Evolutionary conservation across 2,888 invertebrate genomes (phyloP), one percentile per base, ranked within the genome.

Genomic region (Caenorhabditis panamensis): DNA sequence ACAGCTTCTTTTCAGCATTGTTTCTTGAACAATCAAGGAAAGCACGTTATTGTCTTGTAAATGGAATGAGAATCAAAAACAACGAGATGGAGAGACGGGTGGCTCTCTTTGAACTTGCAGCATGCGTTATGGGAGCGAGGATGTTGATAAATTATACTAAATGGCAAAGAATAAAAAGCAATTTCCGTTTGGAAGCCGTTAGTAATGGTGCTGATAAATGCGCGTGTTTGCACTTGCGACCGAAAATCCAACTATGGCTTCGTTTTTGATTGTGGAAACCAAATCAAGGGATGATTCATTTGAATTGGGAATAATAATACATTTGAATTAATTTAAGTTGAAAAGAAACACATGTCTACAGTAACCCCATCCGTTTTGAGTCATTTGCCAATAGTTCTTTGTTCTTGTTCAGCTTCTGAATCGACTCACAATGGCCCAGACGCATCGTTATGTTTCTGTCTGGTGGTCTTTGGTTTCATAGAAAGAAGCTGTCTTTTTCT

Each of bases 101-200:
- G 31, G 24, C 31, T 31, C 9, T 31, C 9, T 31, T 4, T 31
- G 31, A 31, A 31, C 4, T 4, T 31, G 31, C 31, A 31, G 31
- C 4, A 31, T 9, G 4, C 8, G 31, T 1, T 2, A 47, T 18
- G 47, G 18, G 47, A 47, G 47, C 20, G 26, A 9, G 24, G 28
- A 47, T 24, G 16, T 28, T 41, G 51, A 28, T 28, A 11, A 71
- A 44, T 5, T 41, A 56, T n/a, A 49, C 4, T 26, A 18, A 5
- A 41, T 8, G 26, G 26, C 26, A 18, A 6, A 41, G 20, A 41
- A 18, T 18, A 61, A 18, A 47, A 54, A 24, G 36, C 22, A 73
- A 64, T 73, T 73, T 63, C 72, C 72, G 72, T 22, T 62, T 13
- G 22, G 47, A 31, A 64, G 72, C 56, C 20, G 20, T 63, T 62